Percentiles rank a stretch among this genome's conserved stretches.
Conservation (phyloP, 1,140 invertebrate species). For the Caerostris darwini region DNA sequence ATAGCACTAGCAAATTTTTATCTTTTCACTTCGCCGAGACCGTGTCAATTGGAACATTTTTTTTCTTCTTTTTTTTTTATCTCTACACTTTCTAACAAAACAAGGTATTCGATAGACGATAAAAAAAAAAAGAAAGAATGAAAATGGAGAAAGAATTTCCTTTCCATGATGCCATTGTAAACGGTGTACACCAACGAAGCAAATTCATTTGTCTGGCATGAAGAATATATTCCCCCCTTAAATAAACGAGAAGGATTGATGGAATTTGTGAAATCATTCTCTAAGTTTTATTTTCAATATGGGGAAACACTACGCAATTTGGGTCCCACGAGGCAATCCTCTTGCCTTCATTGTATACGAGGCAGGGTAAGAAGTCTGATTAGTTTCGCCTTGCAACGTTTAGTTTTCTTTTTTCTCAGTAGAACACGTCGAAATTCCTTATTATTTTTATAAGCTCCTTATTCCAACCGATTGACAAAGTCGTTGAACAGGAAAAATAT, state of each 20-base stretch:
- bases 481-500: too few species aligned
- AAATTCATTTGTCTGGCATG: neutral
- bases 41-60: neutral
- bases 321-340: neutral
- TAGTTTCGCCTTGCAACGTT: neutral
- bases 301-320: neutral
- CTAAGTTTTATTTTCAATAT: too few species aligned
- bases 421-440: neutral
- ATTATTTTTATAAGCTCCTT: neutral
- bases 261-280: too few species aligned
- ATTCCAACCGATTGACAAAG: neutral
- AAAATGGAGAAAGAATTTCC: neutral
- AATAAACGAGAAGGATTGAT: neutral
- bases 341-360: neutral
- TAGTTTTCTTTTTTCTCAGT: neutral
- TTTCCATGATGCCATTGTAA: neutral
- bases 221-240: neutral
- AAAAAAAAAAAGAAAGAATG: too few species aligned
- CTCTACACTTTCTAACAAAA: neutral
- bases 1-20: neutral
- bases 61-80: neutral
- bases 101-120: neutral
- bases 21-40: neutral
- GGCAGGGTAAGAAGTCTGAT: neutral
- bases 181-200: neutral